phyloP scores from a whole-genome alignment of 2,888 invertebrate genomes.

The Euplagia quadripunctaria region DNA sequence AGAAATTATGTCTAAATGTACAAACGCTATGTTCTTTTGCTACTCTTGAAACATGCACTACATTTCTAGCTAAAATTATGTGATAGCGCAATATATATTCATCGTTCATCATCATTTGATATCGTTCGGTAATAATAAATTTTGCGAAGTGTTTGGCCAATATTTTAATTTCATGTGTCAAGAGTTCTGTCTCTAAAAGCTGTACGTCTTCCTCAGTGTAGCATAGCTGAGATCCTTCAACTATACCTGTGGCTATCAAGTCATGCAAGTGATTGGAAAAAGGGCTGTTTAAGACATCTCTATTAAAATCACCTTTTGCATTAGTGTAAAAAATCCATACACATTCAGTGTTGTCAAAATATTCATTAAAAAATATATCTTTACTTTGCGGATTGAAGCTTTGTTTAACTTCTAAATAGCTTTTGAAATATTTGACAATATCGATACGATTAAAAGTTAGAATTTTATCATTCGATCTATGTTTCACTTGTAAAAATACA shows the following conservation, averaged over 20 bases:
- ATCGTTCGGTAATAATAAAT: constrained; percentile 17
- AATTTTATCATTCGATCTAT: constrained; percentile 23
- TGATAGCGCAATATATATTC: constrained; percentile 37
- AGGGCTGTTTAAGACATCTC: neutral
- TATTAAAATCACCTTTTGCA: constrained; percentile 21
- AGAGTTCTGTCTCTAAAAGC: constrained; percentile 25
- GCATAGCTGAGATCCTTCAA: constrained; percentile 6
- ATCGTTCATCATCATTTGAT: constrained; percentile 25
- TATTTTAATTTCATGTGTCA: constrained; percentile 25
- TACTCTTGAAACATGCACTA: constrained; percentile 25
- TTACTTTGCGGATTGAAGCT: constrained; percentile 20
- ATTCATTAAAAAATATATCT: constrained; percentile 27
- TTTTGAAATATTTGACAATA: constrained; percentile 26
- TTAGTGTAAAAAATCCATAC: constrained; percentile 41
- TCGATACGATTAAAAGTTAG: constrained; percentile 18
- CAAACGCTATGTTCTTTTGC: constrained; percentile 16
- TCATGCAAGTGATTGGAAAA: constrained; percentile 10
- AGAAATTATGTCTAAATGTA: constrained; percentile 28
- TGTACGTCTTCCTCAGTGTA: constrained; percentile 22
- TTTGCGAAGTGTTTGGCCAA: constrained; percentile 26
- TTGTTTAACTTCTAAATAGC: constrained; percentile 18
- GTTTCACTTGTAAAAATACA: constrained; percentile 42
- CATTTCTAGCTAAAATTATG: constrained; percentile 29
- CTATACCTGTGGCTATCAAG: constrained; percentile 33
- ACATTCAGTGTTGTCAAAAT: constrained; percentile 29